Base-by-base conservation (phyloP, 2,888 invertebrate species). In the Plutella xylostella region DNA sequence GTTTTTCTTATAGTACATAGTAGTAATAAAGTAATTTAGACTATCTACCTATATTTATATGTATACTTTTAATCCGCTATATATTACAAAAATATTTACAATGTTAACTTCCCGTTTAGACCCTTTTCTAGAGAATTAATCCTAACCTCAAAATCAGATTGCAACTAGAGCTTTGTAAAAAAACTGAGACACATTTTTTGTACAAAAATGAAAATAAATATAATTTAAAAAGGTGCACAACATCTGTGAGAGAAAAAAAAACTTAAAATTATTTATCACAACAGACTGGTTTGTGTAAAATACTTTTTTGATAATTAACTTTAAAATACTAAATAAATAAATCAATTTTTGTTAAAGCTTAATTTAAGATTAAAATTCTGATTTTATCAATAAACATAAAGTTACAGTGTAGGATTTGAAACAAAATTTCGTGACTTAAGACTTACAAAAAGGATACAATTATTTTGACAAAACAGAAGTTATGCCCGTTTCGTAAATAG, bases 41-140 rank as follows among this genome's bases (percentile, higher is more conserved):
- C 80, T 82, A 83, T 76, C 79, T 83, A 80, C 54, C 65, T 75
- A 74, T 71, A 72, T 72, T 64, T 77, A 77, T 82, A 79, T 77
- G 65, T 75, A 76, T 82, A 76, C 53, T 69, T 70, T 67, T 70
- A 66, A 62, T 71, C 55, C 71, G 21, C 76, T 79, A 80, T 83
- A 82, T 82, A 67, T 69, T 77, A 80, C 79, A 82, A 78, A 77
- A 72, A 70, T 82, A 83, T 82, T 72, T 82, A 82, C 82, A 83
- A 60, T 52, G 58, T 61, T 68, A 72, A 65, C 33, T 34, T 75
- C 77, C 80, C 82, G 70, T 80, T 72, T 64, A 74, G 68, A 75
- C 79, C 80, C 78, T 68, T 37, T 34, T 64, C 59, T 68, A 69
- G 60, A 65, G 58, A 51, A 61, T 45, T 42, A 44, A 25, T 35